Base-by-base conservation (phyloP, 2,888 invertebrate species). In the Axea sp. region DNA sequence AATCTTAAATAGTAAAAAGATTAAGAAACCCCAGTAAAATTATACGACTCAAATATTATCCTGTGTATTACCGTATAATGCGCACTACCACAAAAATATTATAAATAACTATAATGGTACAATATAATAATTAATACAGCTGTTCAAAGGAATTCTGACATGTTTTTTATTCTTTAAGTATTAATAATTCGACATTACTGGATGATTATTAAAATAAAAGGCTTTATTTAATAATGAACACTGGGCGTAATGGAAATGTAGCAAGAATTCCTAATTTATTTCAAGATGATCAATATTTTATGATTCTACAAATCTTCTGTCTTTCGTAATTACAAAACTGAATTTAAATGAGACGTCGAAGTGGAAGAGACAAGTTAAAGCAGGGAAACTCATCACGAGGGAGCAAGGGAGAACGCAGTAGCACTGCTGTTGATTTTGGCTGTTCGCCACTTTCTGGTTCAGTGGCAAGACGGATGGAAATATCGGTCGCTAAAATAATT, bases 401-500 rank as follows among this genome's bases (percentile, higher is more conserved):
- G 57, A 62, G 55, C 55, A 47, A 75, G 64, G 62, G 73, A 71
- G 67, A 73, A 68, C 57, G 60, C 57, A 74, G 62, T 73, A 65
- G 72, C 45, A 28, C 62, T 51, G 49, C 43, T 84, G 85, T 86
- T 86, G 84, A 83, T 80, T 83, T 86, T 86, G 86, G 86, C 86
- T 14, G 73, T 68, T 57, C 55, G 73, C 73, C 73, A 73, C 62
- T 73, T 80, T 77, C 80, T 69, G 78, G 82, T 83, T 81, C 79
- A 82, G 80, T 80, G 78, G 80, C 79, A 77, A 82, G 78, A 83
- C 81, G 84, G 86, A 86, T 87, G 84, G 85, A 86, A 87, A 87
- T 87, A 86, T 87, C 86, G 86, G 84, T 81, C 82, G 86, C 85
- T 85, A 85, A 87, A 87, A 87, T 87, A 87, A 86, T 85, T 86